A percentile compares a stretch with the other conserved stretches of the same genome.
Conservation (phyloP, 2,888 invertebrate genomes). For the Ectemnius cavifrons region DNA sequence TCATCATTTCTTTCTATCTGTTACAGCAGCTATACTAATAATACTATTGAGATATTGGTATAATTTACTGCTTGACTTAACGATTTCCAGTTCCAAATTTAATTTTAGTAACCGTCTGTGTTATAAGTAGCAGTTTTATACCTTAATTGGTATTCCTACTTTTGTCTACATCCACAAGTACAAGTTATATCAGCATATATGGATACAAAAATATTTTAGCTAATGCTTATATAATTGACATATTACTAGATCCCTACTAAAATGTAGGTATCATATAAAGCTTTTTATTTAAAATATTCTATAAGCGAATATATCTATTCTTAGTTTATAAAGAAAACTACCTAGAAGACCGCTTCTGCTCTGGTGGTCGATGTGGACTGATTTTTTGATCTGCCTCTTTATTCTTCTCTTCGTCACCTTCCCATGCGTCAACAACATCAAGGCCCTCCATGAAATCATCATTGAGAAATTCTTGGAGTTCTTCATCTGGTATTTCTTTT, state of each 20-base stretch:
- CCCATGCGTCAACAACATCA: slow-evolving; percentile 74
- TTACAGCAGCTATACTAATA: not conserved
- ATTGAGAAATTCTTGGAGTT: slow-evolving; percentile 71
- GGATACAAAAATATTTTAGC: not conserved
- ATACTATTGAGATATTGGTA: too few relatives aligned
- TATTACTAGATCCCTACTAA: too few relatives aligned
- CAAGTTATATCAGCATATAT: slow-evolving; percentile 9
- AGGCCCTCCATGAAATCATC: slow-evolving; percentile 73
- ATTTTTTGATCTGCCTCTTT: slow-evolving; percentile 36
- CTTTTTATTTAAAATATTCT: too few relatives aligned
- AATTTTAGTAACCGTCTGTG: too few relatives aligned
- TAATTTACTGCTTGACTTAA: too few relatives aligned
- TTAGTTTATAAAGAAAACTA: slow-evolving; percentile 48
- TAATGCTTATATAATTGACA: not conserved
- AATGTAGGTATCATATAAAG: too few relatives aligned
- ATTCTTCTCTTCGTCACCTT: slow-evolving; percentile 69
- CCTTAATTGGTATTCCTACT: too few relatives aligned
- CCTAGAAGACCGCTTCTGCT: slow-evolving; percentile 57
- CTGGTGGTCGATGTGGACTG: slow-evolving; percentile 36
- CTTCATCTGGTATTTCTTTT: slow-evolving; percentile 71
- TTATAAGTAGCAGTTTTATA: too few relatives aligned
- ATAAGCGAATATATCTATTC: not conserved
- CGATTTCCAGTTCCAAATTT: too few relatives aligned
- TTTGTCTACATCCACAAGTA: not conserved
- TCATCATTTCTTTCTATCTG: slow-evolving; percentile 35